Percentiles rank a stretch among this genome's conserved stretches.
Conservation (phyloP, 2,888 invertebrate genomes). For the Holacanthella duospinosa region DNA sequence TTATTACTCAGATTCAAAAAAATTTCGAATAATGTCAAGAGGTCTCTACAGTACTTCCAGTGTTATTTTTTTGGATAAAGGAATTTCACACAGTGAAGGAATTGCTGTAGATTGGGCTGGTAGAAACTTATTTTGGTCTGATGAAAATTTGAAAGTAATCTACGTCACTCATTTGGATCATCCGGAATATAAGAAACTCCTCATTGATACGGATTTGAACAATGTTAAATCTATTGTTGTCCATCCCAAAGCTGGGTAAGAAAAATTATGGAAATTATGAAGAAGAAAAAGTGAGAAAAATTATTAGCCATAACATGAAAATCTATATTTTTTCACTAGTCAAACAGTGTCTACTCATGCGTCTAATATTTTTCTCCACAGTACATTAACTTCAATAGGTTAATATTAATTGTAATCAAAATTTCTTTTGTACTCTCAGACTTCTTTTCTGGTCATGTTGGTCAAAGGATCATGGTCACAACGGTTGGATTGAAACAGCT, state of each 20-base stretch:
- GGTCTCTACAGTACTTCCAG: slow-evolving; percentile 51
- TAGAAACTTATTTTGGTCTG: slow-evolving; percentile 73
- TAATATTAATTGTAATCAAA: background rate
- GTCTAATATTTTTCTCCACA: too few species aligned
- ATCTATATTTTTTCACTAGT: too few species aligned
- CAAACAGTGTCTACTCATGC: too few species aligned
- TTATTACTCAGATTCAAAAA: slow-evolving; percentile 51
- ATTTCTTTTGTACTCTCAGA: slow-evolving; percentile 3
- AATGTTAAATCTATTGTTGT: slow-evolving; percentile 59
- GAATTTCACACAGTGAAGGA: slow-evolving; percentile 57
- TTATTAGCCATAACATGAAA: too few species aligned
- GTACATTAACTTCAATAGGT: background rate
- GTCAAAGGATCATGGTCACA: slow-evolving; percentile 46
- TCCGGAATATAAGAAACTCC: slow-evolving; percentile 48
- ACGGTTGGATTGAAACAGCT: slow-evolving; percentile 52
- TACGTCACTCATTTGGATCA: slow-evolving; percentile 57
- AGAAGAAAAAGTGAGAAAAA: too few species aligned
- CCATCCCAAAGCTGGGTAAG: slow-evolving; percentile 55
- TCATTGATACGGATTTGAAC: slow-evolving; percentile 49
- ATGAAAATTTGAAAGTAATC: slow-evolving; percentile 57
- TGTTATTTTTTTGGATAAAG: slow-evolving; percentile 50
- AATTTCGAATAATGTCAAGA: slow-evolving; percentile 42
- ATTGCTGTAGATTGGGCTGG: slow-evolving; percentile 77
- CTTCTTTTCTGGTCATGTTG: slow-evolving; percentile 68
- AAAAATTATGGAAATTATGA: too few species aligned